phyloP scores from a whole-genome alignment of 2,888 invertebrate species.

The Terebella lapidaria region DNA sequence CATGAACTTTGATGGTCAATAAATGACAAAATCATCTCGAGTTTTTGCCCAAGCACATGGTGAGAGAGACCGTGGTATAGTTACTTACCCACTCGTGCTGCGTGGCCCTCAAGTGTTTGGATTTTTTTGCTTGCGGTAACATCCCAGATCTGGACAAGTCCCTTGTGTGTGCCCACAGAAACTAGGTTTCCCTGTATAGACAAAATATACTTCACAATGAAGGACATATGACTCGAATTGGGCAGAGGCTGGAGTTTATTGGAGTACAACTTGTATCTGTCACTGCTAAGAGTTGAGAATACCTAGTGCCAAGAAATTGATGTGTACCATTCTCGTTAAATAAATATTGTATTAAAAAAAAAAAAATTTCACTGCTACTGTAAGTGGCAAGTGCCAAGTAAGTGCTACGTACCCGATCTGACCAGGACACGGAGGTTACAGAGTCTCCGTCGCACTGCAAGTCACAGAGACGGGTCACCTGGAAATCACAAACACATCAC shows the following conservation, averaged over 20 bases:
- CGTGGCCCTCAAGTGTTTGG: conserved; percentile 83
- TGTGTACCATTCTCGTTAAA: too few species aligned
- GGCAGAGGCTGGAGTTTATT: too few species aligned
- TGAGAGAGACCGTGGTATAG: too few species aligned
- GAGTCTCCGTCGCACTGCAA: conserved; percentile 87
- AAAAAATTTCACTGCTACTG: too few species aligned
- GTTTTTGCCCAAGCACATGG: too few species aligned
- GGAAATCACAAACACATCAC: too few species aligned
- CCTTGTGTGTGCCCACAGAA: conserved; percentile 96
- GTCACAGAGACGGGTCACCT: conserved; percentile 88
- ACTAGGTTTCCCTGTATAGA: conserved; percentile 73
- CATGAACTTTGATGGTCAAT: too few species aligned
- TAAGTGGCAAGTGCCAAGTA: too few species aligned
- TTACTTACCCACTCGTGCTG: conserved; percentile 62
- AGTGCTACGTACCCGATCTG: conserved; percentile 73
- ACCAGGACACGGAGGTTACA: conserved; percentile 98
- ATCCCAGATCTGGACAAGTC: conserved; percentile 96
- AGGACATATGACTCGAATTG: too few species aligned
- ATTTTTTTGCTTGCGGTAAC: conserved; percentile 89
- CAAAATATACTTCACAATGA: too few species aligned
- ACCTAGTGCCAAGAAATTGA: too few species aligned
- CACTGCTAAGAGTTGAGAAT: background rate
- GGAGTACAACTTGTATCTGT: background rate
- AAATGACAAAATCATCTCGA: too few species aligned
- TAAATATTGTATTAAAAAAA: background rate